Conservation (phyloP, 2,113 vertebrate genomes). For the Rhinichthys klamathensis region DNA sequence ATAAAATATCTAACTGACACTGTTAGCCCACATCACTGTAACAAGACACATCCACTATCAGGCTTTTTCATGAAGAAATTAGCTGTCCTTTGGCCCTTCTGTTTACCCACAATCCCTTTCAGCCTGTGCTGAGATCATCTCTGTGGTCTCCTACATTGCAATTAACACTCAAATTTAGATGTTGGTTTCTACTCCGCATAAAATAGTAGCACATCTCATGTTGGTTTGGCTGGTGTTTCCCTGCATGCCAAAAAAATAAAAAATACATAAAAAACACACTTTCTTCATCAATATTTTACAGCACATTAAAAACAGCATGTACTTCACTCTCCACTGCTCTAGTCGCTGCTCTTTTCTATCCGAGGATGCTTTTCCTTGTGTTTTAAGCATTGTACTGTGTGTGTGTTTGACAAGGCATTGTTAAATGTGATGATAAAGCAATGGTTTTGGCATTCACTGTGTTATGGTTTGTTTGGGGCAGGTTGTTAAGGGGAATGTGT, state of each 20-base stretch:
- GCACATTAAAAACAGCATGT: slow-evolving; percentile 38
- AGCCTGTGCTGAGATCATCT: slow-evolving; percentile 31
- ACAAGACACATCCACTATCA: slow-evolving; percentile 58
- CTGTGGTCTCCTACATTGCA: slow-evolving; percentile 9
- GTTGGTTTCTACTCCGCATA: slow-evolving; percentile 43
- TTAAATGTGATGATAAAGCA: slow-evolving; percentile 33
- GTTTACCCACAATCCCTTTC: slow-evolving; percentile 42
- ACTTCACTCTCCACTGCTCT: slow-evolving; percentile 36
- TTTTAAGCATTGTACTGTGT: slow-evolving; percentile 9
- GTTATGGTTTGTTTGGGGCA: slow-evolving; percentile 17
- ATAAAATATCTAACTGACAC: slow-evolving; percentile 62
- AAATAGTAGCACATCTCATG: slow-evolving; percentile 12
- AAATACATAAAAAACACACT: slow-evolving; percentile 29
- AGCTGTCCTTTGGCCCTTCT: slow-evolving; percentile 23
- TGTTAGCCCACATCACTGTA: slow-evolving; percentile 51
- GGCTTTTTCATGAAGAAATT: slow-evolving; percentile 21
- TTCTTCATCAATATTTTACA: slow-evolving; percentile 67
- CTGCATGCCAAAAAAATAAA: neutral
- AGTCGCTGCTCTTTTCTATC: neutral
- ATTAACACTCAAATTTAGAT: slow-evolving; percentile 32
- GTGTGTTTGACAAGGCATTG: slow-evolving; percentile 27
- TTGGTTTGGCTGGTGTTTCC: slow-evolving; percentile 45
- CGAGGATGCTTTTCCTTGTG: neutral
- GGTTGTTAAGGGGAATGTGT: slow-evolving; percentile 38
- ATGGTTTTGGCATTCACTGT: slow-evolving; percentile 13